These are phyloP conservation scores for Takifugu bimaculatus DNA, from an alignment of 2,113 vertebrate genomes.

Conservation along the genomic window DNA sequence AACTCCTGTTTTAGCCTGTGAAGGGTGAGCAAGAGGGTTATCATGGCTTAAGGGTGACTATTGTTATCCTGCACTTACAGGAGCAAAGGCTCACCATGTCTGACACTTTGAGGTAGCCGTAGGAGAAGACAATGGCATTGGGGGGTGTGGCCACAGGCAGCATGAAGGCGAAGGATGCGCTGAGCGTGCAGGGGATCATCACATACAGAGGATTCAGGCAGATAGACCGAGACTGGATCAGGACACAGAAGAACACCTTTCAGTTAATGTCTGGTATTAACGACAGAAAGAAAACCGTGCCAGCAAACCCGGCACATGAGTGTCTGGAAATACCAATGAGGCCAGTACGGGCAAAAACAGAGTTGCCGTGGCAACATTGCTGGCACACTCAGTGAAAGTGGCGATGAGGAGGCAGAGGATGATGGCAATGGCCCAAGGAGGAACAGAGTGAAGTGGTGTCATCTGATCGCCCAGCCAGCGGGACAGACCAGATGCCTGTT, in stretches of 20 bases:
- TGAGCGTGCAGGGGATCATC: slow-evolving; percentile 93
- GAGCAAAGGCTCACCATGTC: slow-evolving; percentile 85
- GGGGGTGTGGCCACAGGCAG: slow-evolving; percentile 92
- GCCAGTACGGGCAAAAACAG: slow-evolving; percentile 94
- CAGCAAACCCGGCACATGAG: too few relatives aligned
- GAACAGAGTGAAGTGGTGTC: slow-evolving; percentile 81
- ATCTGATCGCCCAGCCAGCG: slow-evolving; percentile 87
- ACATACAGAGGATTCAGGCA: slow-evolving; percentile 86
- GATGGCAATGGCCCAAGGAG: slow-evolving; percentile 79
- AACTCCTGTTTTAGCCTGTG: slow-evolving; percentile 83
- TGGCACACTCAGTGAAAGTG: slow-evolving; percentile 88
- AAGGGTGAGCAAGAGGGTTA: slow-evolving; percentile 3
- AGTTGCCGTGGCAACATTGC: slow-evolving; percentile 91
- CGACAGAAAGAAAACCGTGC: neutral
- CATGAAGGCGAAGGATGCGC: slow-evolving; percentile 95
- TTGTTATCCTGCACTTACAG: neutral
- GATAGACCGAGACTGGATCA: slow-evolving; percentile 79
- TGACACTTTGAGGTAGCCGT: slow-evolving; percentile 81
- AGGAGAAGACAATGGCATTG: slow-evolving; percentile 92
- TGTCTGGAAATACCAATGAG: slow-evolving; percentile 78
- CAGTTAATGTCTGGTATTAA: neutral
- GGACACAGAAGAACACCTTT: slow-evolving; percentile 1
- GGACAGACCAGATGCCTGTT: slow-evolving; percentile 73
- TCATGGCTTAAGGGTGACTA: neutral
- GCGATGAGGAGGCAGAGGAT: slow-evolving; percentile 80